These are phyloP conservation scores for Otus sunia DNA, from an alignment of 2,113 vertebrate genomes.

Conservation along the genomic window DNA sequence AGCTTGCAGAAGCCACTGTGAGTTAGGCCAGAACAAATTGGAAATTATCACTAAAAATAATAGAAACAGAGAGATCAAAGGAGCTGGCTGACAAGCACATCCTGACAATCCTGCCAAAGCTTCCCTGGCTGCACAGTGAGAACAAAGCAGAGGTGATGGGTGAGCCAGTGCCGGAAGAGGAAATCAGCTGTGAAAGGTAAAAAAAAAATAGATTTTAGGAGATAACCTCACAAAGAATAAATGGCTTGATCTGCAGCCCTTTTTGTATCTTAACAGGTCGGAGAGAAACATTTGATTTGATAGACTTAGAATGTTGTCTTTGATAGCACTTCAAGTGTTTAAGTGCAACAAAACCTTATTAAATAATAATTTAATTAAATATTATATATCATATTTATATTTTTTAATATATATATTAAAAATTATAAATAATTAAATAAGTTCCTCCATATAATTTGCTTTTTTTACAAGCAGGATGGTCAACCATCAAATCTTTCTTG, in stretches of 20 bases:
- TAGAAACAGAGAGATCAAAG: background rate
- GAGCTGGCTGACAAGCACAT: background rate
- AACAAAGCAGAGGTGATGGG: background rate
- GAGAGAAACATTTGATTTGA: background rate
- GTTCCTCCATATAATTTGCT: rapidly evolving
- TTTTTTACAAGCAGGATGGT: background rate
- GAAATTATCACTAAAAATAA: background rate
- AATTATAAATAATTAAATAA: background rate
- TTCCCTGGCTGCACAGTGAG: background rate
- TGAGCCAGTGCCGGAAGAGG: background rate
- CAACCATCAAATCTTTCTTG: background rate
- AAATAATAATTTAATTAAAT: background rate
- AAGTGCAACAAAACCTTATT: background rate
- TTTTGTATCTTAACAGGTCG: background rate
- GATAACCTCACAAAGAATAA: background rate
- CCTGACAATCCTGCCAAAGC: background rate
- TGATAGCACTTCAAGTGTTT: background rate
- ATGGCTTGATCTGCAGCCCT: background rate
- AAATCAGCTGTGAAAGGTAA: background rate
- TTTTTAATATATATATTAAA: no score
- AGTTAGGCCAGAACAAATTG: background rate
- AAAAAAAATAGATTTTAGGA: background rate
- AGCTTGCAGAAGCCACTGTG: background rate
- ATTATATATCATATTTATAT: no score
- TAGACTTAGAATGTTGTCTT: background rate